Percentiles rank a stretch among this genome's conserved stretches.
Conservation (phyloP, 2,797 vertebrate genomes). For the Sebastes taczanowskii region DNA sequence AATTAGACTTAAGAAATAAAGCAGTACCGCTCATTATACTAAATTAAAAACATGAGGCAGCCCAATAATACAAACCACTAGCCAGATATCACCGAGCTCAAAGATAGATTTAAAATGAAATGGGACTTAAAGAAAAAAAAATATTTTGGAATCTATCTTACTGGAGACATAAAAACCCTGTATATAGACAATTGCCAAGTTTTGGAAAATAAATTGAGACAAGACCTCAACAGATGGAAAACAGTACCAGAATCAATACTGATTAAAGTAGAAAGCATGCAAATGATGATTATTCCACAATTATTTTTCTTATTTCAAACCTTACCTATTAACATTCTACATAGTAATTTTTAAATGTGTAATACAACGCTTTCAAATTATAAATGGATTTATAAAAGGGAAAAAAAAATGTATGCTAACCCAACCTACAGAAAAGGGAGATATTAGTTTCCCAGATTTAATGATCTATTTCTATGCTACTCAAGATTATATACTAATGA, state of each 20-base stretch:
- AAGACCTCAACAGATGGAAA: not conserved
- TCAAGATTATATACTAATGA: not conserved
- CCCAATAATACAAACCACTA: too few species aligned
- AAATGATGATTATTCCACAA: not conserved
- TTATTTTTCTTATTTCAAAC: not conserved
- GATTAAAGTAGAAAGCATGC: not conserved
- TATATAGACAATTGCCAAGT: not conserved
- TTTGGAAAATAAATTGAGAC: not conserved
- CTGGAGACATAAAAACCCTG: not conserved
- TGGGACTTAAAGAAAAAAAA: not conserved
- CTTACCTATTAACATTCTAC: not conserved
- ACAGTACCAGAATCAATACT: not conserved
- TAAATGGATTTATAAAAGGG: not conserved
- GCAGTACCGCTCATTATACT: too few species aligned
- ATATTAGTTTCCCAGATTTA: not conserved
- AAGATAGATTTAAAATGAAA: too few species aligned
- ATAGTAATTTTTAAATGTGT: not conserved
- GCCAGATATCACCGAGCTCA: too few species aligned
- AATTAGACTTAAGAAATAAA: too few species aligned
- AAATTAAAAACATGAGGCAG: too few species aligned
- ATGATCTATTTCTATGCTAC: not conserved
- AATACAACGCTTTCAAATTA: not conserved
- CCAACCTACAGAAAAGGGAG: not conserved
- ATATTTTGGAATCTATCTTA: not conserved
- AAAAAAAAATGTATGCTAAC: not conserved